Conservation (phyloP, 2,113 vertebrate species). For the Brachionichthys hirsutus region DNA sequence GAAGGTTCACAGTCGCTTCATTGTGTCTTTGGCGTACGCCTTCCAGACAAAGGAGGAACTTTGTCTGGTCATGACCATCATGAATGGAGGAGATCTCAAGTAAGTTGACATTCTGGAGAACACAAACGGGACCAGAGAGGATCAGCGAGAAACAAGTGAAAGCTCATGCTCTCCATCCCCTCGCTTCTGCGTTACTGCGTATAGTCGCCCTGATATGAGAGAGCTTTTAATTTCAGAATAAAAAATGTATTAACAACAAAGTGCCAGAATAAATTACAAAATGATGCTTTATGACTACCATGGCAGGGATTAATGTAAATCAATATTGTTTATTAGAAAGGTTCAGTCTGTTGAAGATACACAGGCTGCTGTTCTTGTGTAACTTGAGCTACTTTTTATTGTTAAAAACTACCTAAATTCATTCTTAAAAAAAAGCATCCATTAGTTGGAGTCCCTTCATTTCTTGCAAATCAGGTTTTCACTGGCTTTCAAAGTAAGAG, state of each 20-base stretch:
- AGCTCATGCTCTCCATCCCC: not conserved
- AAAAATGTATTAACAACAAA: not conserved
- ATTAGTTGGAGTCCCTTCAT: too few relatives aligned
- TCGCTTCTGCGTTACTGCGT: not conserved
- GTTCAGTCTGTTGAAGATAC: too few relatives aligned
- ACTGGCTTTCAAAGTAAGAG: not conserved
- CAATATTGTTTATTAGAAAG: too few relatives aligned
- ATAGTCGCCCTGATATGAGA: too few relatives aligned
- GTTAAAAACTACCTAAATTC: too few relatives aligned
- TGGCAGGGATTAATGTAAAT: not conserved
- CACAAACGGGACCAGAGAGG: not conserved
- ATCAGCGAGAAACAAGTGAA: not conserved
- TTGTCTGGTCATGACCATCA: constrained; percentile 93
- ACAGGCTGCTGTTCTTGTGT: too few relatives aligned
- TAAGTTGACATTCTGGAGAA: constrained; percentile 51
- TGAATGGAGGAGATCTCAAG: constrained; percentile 93
- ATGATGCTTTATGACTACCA: not conserved
- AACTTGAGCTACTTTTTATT: too few relatives aligned
- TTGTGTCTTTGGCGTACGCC: constrained; percentile 87
- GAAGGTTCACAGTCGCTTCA: constrained; percentile 86
- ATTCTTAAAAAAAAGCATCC: too few relatives aligned
- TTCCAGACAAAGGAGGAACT: constrained; percentile 87
- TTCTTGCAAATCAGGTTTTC: not conserved
- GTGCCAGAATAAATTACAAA: not conserved
- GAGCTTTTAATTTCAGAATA: too few relatives aligned